Conservation (phyloP, 2,113 vertebrate species). For the Tachuris rubrigastra region DNA sequence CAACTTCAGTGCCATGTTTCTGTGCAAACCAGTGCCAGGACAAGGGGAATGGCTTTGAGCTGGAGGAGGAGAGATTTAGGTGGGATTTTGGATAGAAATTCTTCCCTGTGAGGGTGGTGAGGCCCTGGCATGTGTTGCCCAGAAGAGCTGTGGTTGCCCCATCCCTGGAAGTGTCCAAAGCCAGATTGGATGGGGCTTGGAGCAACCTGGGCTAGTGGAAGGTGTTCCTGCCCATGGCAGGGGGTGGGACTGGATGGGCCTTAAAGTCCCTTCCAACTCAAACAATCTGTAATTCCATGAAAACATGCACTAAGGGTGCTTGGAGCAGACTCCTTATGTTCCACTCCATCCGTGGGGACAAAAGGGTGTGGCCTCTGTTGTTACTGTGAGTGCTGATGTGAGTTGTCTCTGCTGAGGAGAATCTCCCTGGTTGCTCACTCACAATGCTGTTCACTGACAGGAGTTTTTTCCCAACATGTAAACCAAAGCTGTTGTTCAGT, state of each 20-base stretch:
- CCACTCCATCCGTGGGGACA: accelerated
- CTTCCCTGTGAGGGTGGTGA: accelerated
- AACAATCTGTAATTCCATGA: neutral
- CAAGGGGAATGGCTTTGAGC: neutral
- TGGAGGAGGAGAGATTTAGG: neutral
- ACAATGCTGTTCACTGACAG: accelerated
- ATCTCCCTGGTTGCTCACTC: accelerated
- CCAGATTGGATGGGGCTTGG: neutral
- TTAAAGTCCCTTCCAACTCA: accelerated
- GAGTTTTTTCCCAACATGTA: neutral
- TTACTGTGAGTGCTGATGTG: accelerated
- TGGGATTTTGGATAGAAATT: neutral
- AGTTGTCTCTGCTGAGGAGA: too few species aligned
- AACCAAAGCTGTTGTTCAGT: accelerated
- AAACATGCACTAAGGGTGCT: neutral
- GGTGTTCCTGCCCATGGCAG: neutral
- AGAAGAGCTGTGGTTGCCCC: neutral
- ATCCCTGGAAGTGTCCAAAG: neutral
- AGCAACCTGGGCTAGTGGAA: neutral
- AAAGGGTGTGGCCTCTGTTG: too few species aligned
- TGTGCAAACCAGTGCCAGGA: neutral
- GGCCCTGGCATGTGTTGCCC: neutral
- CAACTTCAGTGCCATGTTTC: neutral
- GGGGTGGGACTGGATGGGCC: neutral
- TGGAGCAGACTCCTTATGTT: neutral